A percentile compares a stretch with the other conserved stretches of the same genome.
Conservation (phyloP, 2,797 vertebrate species). For the Nyctalus aviator region DNA sequence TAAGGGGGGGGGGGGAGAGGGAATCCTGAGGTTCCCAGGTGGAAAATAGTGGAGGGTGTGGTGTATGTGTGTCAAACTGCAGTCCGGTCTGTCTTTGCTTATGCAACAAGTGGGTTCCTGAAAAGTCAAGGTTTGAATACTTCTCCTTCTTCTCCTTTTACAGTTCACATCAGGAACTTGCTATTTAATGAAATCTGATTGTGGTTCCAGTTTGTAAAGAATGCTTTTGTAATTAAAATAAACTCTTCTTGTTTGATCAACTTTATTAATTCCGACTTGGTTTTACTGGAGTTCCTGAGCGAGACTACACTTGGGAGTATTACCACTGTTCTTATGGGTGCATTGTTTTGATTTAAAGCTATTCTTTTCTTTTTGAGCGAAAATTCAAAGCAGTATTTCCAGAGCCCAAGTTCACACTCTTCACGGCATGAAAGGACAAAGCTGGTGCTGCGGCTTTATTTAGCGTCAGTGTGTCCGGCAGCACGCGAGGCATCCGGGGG, state of each 20-base stretch:
- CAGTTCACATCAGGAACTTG: slow-evolving; percentile 63
- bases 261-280: slow-evolving; percentile 51
- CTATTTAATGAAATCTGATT: slow-evolving; percentile 66
- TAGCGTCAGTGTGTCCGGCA: not conserved
- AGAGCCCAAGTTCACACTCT: not conserved
- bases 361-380: slow-evolving; percentile 46
- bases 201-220: slow-evolving; percentile 65
- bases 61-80: not conserved
- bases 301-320: not conserved
- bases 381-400: slow-evolving; percentile 48
- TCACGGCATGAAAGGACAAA: not conserved
- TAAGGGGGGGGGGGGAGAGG: not conserved
- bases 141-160: slow-evolving; percentile 8
- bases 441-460: not conserved
- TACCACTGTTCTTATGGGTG: not conserved
- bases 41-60: not conserved
- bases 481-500: not conserved
- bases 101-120: slow-evolving; percentile 51
- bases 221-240: slow-evolving; percentile 73
- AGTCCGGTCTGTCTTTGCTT: slow-evolving; percentile 15
- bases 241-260: slow-evolving; percentile 55
- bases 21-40: not conserved
- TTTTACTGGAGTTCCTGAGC: not conserved
- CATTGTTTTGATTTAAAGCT: slow-evolving; percentile 26
- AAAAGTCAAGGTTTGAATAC: slow-evolving; percentile 57